Conservation (phyloP, 2,113 vertebrate genomes). For the Paramisgurnus dabryanus region DNA sequence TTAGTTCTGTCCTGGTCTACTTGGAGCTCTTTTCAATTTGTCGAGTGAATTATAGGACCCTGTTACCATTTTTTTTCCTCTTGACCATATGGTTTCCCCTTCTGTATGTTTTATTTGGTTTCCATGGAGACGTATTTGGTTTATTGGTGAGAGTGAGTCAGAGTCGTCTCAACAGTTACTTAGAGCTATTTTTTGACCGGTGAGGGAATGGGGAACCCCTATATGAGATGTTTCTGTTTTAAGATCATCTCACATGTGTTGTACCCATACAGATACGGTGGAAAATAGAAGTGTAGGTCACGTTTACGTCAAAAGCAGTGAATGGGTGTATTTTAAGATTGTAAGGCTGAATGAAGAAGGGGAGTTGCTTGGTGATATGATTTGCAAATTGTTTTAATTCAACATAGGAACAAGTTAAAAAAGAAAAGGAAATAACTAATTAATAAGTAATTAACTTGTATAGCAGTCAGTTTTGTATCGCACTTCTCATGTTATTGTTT, state of each 20-base stretch:
- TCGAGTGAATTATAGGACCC: background rate
- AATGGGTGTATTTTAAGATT: background rate
- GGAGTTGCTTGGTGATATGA: background rate
- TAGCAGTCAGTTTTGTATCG: too few species aligned
- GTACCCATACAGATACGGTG: slow-evolving; percentile 19
- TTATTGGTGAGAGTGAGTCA: slow-evolving; percentile 27
- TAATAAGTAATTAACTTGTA: too few species aligned
- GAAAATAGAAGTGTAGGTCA: slow-evolving; percentile 11
- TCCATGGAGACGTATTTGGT: background rate
- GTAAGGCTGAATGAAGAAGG: background rate
- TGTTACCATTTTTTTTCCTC: slow-evolving; percentile 14
- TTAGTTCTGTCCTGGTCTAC: background rate
- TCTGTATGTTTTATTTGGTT: background rate
- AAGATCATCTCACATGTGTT: slow-evolving; percentile 20
- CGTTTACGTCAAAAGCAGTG: slow-evolving; percentile 14
- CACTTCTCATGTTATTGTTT: too few species aligned
- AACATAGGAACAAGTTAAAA: background rate
- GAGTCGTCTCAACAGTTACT: background rate
- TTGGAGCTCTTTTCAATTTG: slow-evolving; percentile 21
- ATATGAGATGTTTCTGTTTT: slow-evolving; percentile 39
- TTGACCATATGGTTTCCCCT: background rate
- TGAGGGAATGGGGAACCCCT: slow-evolving; percentile 19
- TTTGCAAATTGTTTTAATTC: background rate
- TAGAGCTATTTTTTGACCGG: slow-evolving; percentile 14
- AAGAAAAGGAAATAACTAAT: background rate